A percentile compares a stretch with the other conserved stretches of the same genome.
These are phyloP conservation scores for Muscicapa adusta DNA, from an alignment of 2,113 vertebrate species.

Conservation along the genomic window DNA sequence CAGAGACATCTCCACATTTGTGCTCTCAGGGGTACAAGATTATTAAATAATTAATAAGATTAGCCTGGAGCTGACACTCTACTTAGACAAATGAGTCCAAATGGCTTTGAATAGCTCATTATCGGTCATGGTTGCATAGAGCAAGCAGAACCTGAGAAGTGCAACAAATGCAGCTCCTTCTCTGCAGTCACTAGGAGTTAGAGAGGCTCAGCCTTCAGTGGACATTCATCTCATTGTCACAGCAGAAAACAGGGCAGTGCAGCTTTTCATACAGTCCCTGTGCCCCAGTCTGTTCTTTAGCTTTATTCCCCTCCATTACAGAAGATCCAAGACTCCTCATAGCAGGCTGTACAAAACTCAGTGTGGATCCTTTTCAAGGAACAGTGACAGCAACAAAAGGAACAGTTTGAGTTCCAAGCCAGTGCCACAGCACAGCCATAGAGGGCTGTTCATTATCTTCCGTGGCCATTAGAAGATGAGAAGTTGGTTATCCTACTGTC, in stretches of 20 bases:
- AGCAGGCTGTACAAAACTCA: not conserved
- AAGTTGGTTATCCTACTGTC: not conserved
- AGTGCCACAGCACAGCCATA: not conserved
- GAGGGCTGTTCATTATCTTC: not conserved
- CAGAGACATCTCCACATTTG: not conserved
- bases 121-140: not conserved
- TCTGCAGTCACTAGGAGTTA: not conserved
- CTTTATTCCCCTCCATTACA: not conserved
- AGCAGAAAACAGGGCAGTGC: rapidly evolving
- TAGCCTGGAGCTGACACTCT: not conserved
- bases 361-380: rapidly evolving
- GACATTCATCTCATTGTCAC: not conserved
- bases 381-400: not conserved
- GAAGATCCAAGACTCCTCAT: not conserved
- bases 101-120: conserved; percentile 20
- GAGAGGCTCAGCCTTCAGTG: not conserved
- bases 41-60: not conserved
- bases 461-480: not conserved
- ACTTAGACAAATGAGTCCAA: not conserved
- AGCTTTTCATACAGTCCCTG: not conserved
- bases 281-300: not conserved
- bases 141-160: not conserved
- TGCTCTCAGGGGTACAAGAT: not conserved
- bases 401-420: not conserved
- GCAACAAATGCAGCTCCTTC: not conserved